Conservation (phyloP, 2,888 invertebrate species). For the Cinara cedri region DNA sequence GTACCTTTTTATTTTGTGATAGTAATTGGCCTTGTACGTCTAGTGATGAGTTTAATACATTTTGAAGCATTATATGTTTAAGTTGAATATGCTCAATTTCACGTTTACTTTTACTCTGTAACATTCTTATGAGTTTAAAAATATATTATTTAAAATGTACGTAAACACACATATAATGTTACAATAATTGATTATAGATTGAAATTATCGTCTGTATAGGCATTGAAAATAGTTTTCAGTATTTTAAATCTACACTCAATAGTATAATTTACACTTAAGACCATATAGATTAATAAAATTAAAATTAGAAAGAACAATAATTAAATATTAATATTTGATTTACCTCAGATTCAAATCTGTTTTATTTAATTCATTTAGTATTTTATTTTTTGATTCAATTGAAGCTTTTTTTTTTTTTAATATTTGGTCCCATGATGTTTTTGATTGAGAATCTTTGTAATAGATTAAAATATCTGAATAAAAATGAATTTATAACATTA, state of each 20-base stretch:
- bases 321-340: not conserved
- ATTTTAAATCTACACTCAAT: not conserved
- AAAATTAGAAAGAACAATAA: not conserved
- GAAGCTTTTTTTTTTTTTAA: not conserved
- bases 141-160: not conserved
- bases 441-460: slow-evolving; percentile 7
- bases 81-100: slow-evolving; percentile 13
- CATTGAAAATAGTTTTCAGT: not conserved
- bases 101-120: slow-evolving; percentile 2
- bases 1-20: slow-evolving; percentile 26
- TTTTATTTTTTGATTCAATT: slow-evolving; percentile 29
- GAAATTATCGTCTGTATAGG: not conserved
- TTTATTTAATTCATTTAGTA: slow-evolving; percentile 5
- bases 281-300: not conserved
- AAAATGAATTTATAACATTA: not conserved
- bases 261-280: not conserved
- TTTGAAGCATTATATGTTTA: not conserved
- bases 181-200: not conserved
- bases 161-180: too few species aligned
- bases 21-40: slow-evolving; percentile 18
- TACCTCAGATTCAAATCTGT: slow-evolving; percentile 27
- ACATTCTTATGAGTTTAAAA: slow-evolving; percentile 19
- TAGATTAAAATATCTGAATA: slow-evolving; percentile 24
- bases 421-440: not conserved
- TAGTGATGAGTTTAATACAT: not conserved